phyloP scores from a whole-genome alignment of 2,797 vertebrate genomes.

The Peromyscus attwateri region DNA sequence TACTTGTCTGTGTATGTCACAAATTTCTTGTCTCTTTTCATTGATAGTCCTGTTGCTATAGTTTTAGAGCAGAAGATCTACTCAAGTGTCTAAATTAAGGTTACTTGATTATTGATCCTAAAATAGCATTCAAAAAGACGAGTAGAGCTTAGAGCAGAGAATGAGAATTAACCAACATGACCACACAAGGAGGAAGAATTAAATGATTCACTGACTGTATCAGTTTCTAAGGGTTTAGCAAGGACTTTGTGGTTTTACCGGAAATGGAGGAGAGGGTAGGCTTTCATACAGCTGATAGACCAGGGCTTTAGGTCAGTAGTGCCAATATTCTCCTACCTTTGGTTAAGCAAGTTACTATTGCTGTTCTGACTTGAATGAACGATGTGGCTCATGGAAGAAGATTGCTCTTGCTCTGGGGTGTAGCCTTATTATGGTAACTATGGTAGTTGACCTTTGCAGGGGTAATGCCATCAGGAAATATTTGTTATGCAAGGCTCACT shows the following conservation, averaged over 20 bases:
- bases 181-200: not conserved
- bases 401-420: not conserved
- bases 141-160: not conserved
- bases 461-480: not conserved
- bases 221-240: not conserved
- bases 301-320: not conserved
- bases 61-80: not conserved
- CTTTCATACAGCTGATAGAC: not conserved
- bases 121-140: not conserved
- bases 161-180: not conserved
- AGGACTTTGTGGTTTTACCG: not conserved
- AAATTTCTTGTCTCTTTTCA: not conserved
- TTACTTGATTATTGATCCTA: not conserved
- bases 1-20: rapidly evolving
- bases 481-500: not conserved
- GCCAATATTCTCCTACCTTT: not conserved
- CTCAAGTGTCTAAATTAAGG: not conserved
- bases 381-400: not conserved
- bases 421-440: not conserved
- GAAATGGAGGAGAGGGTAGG: not conserved
- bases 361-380: not conserved
- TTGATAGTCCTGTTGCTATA: not conserved
- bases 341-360: not conserved
- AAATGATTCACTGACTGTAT: not conserved
- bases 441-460: not conserved